Base-by-base conservation (phyloP, 2,113 vertebrate species). In the Verasper variegatus region DNA sequence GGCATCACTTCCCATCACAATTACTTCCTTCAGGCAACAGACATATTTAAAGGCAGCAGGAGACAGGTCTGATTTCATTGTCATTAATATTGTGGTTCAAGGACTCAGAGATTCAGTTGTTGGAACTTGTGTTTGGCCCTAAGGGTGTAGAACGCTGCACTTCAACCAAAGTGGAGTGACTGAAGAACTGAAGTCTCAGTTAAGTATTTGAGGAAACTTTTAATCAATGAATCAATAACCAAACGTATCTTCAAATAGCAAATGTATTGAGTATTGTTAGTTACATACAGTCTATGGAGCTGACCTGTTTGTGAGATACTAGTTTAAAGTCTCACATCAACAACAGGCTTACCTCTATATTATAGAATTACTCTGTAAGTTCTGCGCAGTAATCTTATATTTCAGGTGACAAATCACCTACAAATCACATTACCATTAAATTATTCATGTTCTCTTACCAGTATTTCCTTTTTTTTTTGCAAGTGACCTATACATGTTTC, bases 101-200 rank as follows among this genome's bases (percentile, higher is more conserved):
- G 1, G 24, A 35, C 37, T 56, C 51, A 59, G 20, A 61, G 15
- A 18, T 75, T 54, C 11, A 20, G 54, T 13, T 69, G 54, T 57
- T 26, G 51, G 68, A 62, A 58, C 62, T 57, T 67, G 62, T 64
- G 14, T 81, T 45, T 55, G 24, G 47, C 55, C 52, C 55, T 27
- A 24, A 71, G 58, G 63, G 15, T 21, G 51, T n/a, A 54, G 51
- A 54, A 21, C 4, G 3, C 51, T 54, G 51, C 51, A 54, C 18
- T 42, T 71, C 61, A 49, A 74, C 18, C 10, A 59, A 73, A 61
- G 45, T 63, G 40, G 21, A 54, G 13, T 6, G 21, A 12, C 45
- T 47, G 37, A 40, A 12, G 37, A 40, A 40, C 37, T 40, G 8
- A 73, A 55, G 45, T 60, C 37, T 74, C 15, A 68, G 9, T 24